Evolutionary conservation across 1,140 invertebrate species (phyloP), one percentile per base, ranked within the genome.

Genomic region (Varroa destructor): DNA sequence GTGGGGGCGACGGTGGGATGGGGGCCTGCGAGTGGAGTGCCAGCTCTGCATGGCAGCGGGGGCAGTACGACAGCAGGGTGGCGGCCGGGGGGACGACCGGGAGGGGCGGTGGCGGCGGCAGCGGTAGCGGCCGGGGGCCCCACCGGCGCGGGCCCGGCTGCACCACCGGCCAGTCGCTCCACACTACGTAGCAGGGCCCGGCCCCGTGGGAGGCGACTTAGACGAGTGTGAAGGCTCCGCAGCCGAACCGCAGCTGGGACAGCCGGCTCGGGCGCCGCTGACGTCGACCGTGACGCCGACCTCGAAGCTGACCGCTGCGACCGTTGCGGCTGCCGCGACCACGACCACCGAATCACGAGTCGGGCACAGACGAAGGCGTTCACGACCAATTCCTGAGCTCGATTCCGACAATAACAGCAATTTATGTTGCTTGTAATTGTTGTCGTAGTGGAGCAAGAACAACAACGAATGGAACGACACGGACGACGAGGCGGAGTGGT

Each of bases 51-150:
- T 67, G 40, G 61, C 61, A 67, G 46, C 61, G 61, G 61, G 61
- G 61, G 61, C 61, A 67, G 61, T 67, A 67, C 61, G 61, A 67
- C 61, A 67, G 40, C 61, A 67, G 61, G 61, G 40, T 67, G 61
- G 61, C 61, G 61, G 61, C 46, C 61, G 40, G 61, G 40, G 61
- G 61, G 61, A 46, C 61, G 61, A 46, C 61, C 46, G 46, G 40
- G 61, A 67, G 61, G 40, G 61, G 46, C 61, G 61, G 61, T 37
- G 25, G 25, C 57, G 25, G 57, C 57, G 57, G 25, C 42, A 25
- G 25, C 42, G 57, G 57, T 58, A 14, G 61, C 61, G 61, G 61
- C 61, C 61, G 46, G 61, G 40, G 40, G 61, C 61, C 46, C 61
- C 61, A 67, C 61, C 46, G 46, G 46, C 46, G 61, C 61, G 40